phyloP scores from a whole-genome alignment of 2,888 invertebrate species.

The Dryobota labecula region DNA sequence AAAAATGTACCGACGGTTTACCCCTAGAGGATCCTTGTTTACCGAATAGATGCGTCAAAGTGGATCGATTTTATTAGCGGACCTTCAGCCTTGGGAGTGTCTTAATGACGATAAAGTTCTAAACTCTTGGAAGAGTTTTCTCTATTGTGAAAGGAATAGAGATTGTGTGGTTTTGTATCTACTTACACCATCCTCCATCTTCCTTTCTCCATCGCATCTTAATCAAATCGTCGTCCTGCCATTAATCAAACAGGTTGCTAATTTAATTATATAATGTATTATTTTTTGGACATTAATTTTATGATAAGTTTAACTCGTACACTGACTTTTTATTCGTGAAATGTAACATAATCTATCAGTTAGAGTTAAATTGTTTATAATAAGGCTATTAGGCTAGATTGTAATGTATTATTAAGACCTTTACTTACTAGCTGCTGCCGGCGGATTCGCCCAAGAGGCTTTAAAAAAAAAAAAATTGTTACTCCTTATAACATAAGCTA shows the following conservation, averaged over 20 bases:
- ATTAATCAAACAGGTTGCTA: no score
- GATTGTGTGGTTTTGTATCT: not conserved
- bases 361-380: not conserved
- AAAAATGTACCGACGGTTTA: constrained; percentile 26
- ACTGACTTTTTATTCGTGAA: no score
- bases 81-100: constrained; percentile 38
- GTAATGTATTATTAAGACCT: not conserved
- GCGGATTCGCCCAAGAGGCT: no score
- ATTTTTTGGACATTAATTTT: no score
- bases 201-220: not conserved
- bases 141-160: not conserved
- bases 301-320: no score
- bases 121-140: constrained; percentile 16
- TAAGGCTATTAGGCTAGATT: not conserved
- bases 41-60: constrained; percentile 33
- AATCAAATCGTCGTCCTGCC: not conserved
- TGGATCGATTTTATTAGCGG: constrained; percentile 45
- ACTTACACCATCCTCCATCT: not conserved
- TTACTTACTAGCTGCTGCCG: no score
- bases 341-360: no score
- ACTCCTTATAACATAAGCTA: no score
- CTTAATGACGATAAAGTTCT: constrained; percentile 14
- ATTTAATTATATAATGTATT: no score
- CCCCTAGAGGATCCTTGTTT: constrained; percentile 44
- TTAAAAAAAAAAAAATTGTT: no score